Evolutionary conservation across 2,113 vertebrate species (phyloP).

Genomic region (Struthio camelus): DNA sequence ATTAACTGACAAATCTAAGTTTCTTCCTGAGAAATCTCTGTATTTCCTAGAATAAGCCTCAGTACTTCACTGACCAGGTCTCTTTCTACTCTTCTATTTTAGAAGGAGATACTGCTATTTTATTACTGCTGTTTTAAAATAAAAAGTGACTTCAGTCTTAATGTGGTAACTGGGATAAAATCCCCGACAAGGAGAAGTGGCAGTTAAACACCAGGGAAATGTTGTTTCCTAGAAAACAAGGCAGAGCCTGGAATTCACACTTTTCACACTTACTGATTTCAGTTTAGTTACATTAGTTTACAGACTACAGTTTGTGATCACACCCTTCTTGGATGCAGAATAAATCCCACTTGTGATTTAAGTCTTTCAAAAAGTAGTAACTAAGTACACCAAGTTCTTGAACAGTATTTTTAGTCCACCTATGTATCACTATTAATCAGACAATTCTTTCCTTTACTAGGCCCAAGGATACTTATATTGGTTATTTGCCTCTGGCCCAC

Average conservation of each 20-base stretch:
- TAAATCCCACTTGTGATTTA: background rate
- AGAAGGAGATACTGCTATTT: background rate
- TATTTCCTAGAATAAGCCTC: background rate
- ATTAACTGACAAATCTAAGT: background rate
- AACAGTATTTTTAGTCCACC: background rate
- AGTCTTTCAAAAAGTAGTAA: background rate
- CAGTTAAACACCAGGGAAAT: background rate
- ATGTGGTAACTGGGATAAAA: background rate
- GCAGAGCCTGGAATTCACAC: background rate
- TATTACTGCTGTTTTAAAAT: background rate
- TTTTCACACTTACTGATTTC: background rate
- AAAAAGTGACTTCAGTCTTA: background rate
- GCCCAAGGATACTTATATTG: conserved; percentile 91
- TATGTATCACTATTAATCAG: background rate
- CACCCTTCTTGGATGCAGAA: background rate
- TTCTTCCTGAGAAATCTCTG: background rate
- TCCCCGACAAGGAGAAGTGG: background rate
- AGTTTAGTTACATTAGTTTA: background rate
- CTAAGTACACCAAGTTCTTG: background rate
- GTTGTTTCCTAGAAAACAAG: background rate
- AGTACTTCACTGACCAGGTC: background rate
- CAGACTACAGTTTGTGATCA: background rate
- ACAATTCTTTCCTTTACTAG: conserved; percentile 68
- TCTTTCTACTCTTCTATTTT: background rate
- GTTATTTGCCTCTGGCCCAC: conserved; percentile 95